These are phyloP conservation scores for Rhea pennata DNA, from an alignment of 2,113 vertebrate species.

Conservation along the genomic window DNA sequence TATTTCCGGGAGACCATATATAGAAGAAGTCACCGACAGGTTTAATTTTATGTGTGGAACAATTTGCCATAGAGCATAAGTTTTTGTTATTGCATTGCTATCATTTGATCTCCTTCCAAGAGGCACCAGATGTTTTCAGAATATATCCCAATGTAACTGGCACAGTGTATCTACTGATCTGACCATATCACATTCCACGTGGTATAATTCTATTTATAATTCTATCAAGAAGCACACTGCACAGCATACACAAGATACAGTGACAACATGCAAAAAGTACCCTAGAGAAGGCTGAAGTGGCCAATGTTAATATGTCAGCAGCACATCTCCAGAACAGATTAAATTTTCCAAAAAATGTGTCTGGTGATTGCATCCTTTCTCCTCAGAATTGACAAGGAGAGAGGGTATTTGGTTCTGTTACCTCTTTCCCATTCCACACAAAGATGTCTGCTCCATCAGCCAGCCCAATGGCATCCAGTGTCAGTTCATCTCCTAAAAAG, in stretches of 20 bases:
- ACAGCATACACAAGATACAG: not conserved
- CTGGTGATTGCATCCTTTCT: not conserved
- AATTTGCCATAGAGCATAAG: not conserved
- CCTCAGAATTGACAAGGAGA: not conserved
- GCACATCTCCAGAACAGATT: not conserved
- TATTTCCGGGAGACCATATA: not conserved
- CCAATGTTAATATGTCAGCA: not conserved
- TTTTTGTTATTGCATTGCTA: not conserved
- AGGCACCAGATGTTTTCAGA: not conserved
- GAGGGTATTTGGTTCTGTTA: slow-evolving; percentile 50
- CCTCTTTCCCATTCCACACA: slow-evolving; percentile 94
- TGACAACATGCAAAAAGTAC: not conserved
- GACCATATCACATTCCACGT: not conserved
- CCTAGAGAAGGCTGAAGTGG: not conserved
- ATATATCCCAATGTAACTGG: not conserved
- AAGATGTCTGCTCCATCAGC: slow-evolving; percentile 86
- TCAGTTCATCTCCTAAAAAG: slow-evolving; percentile 84
- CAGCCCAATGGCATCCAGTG: slow-evolving; percentile 80
- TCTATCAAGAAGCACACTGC: not conserved
- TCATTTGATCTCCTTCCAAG: not conserved
- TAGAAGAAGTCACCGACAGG: not conserved
- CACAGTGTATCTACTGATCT: not conserved
- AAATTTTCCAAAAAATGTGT: not conserved
- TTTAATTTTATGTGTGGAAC: not conserved
- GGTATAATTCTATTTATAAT: not conserved